Evolutionary conservation across 2,113 vertebrate species (phyloP), one percentile per base, ranked within the genome.

Genomic region (Ptilorrhoa leucosticta): DNA sequence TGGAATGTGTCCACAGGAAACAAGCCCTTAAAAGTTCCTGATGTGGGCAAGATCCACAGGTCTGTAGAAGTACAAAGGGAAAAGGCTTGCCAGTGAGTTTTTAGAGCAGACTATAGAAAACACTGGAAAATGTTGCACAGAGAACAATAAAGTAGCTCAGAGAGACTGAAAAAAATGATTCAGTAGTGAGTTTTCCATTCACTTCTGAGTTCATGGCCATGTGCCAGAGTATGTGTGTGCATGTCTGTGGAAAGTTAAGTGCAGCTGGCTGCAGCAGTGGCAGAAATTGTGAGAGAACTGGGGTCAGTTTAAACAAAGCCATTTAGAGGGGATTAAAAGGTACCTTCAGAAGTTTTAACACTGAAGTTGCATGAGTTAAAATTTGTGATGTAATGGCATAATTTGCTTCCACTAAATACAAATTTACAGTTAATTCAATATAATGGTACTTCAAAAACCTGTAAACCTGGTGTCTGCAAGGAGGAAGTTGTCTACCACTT

Each of bases 101-200:
- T 60, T 83, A 63, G 77, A 90, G 50, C 63, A 76, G 65, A 48
- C 58, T 90, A 1, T 70, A 65, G 70, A 92, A 94, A 85, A 68
- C 26, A 37, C 31, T 93, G 90, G 90, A 93, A 95, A 94, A 85
- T 76, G 15, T 44, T 63, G 48, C 39, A 45, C n/a, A n/a, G 47
- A 84, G 58, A 89, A 92, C 80, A 95, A 92, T 78, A 4, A 77
- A 73, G 37, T 72, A 89, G 72, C 69, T 88, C 56, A 63, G 81
- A 83, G 58, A 77, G 72, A 51, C 72, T 86, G 91, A 78, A 92
- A 94, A 94, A 88, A 94, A 84, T 47, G 7, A 63, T 92, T 88
- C 60, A 47, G 69, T 86, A 54, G 56, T 70, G 64, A 78, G n/a
- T 92, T 95, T 97, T 95, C 87, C 57, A 1, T 91, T 94, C 26